Percentiles rank a stretch among this genome's conserved stretches.
phyloP scores from a whole-genome alignment of 2,113 vertebrate genomes.

The Hippolais icterina region DNA sequence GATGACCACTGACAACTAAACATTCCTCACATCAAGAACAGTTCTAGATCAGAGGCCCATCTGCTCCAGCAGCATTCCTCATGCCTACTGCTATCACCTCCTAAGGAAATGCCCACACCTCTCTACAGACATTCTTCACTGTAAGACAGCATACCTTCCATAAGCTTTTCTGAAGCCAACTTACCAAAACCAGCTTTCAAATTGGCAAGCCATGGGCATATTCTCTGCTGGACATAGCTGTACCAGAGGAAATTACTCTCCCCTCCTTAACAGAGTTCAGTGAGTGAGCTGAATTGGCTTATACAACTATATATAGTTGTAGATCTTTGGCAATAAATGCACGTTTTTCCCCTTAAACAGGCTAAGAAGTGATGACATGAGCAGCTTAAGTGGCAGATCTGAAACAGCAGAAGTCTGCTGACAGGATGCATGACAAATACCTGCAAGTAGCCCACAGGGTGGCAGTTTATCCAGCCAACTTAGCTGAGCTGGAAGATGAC shows the following conservation, averaged over 20 bases:
- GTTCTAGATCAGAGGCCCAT: background rate
- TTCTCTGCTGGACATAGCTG: background rate
- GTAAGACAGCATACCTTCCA: background rate
- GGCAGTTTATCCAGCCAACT: background rate
- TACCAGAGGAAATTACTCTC: background rate
- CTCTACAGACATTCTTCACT: background rate
- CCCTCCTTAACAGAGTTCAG: background rate
- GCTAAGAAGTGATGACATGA: slow-evolving; percentile 25
- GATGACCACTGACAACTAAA: background rate
- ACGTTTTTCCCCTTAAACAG: slow-evolving; percentile 2
- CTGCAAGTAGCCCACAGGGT: slow-evolving; percentile 21
- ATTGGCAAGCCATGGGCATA: background rate
- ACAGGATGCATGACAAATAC: slow-evolving; percentile 30
- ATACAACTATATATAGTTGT: background rate
- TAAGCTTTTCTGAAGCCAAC: background rate
- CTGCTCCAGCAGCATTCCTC: background rate
- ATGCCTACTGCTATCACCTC: background rate
- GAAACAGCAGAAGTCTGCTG: slow-evolving; percentile 23
- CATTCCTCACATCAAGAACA: background rate
- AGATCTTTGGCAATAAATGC: slow-evolving; percentile 23
- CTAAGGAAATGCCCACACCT: background rate
- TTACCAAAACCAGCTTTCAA: background rate
- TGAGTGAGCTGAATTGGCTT: background rate
- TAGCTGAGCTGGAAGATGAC: background rate
- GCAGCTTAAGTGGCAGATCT: slow-evolving; percentile 23